phyloP scores from a whole-genome alignment of 2,888 invertebrate genomes.

The Apotomis betuletana region DNA sequence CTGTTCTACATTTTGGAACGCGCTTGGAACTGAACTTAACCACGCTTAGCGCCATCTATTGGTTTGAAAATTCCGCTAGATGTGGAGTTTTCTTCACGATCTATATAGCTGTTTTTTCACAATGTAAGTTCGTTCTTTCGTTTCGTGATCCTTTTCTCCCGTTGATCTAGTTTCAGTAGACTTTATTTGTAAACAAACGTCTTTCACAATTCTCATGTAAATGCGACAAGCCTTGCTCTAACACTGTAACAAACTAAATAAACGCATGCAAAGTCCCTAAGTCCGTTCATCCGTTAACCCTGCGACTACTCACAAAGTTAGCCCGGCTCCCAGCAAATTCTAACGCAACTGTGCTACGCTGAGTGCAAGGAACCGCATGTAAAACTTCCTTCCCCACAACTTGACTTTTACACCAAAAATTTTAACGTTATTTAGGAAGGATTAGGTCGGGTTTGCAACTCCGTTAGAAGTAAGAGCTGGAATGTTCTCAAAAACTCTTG shows the following conservation, averaged over 20 bases:
- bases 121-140: too few species aligned
- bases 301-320: slow-evolving; percentile 15
- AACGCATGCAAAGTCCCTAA: slow-evolving; percentile 11
- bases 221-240: too few species aligned
- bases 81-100: too few species aligned
- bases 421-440: not conserved
- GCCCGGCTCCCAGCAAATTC: slow-evolving; percentile 5
- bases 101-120: too few species aligned
- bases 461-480: not conserved
- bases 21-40: too few species aligned
- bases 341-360: slow-evolving; percentile 1
- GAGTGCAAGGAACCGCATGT: slow-evolving; percentile 19
- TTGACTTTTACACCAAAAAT: not conserved
- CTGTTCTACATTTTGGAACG: too few species aligned
- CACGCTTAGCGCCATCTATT: too few species aligned
- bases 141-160: too few species aligned
- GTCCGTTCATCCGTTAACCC: slow-evolving; percentile 21
- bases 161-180: too few species aligned
- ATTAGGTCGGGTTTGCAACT: slow-evolving; percentile 1
- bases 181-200: too few species aligned
- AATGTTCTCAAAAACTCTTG: not conserved
- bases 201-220: not conserved
- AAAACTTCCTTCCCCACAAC: not conserved
- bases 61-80: too few species aligned
- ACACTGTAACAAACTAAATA: slow-evolving; percentile 13